Conservation (phyloP, 1,140 invertebrate genomes). For the Polyergus mexicanus region DNA sequence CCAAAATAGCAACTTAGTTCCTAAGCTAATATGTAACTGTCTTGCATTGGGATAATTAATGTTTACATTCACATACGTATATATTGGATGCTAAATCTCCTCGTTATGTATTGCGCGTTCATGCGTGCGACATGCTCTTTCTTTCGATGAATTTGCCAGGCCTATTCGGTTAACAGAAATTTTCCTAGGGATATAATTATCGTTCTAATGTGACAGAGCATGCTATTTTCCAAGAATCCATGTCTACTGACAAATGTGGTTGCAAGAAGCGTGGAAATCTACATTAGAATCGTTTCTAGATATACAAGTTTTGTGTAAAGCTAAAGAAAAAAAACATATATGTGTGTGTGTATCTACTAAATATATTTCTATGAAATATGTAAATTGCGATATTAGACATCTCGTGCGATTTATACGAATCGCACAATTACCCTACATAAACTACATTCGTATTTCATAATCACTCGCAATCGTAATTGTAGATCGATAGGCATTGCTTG, state of each 20-base stretch:
- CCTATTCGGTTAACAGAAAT: constrained; percentile 36
- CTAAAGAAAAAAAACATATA: background rate
- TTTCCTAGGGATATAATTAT: constrained; percentile 52
- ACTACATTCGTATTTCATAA: constrained; percentile 9
- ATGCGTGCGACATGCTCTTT: constrained; percentile 51
- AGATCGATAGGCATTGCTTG: constrained; percentile 51
- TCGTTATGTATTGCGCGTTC: constrained; percentile 47
- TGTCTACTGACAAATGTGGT: constrained; percentile 39
- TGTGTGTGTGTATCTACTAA: background rate
- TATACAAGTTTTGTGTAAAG: background rate
- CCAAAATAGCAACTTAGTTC: constrained; percentile 73
- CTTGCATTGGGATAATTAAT: constrained; percentile 64
- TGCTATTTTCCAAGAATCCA: constrained; percentile 45
- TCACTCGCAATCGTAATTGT: constrained; percentile 49
- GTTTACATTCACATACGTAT: constrained; percentile 51
- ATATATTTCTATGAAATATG: constrained; percentile 31
- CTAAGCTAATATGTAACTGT: constrained; percentile 70
- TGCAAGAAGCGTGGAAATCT: constrained; percentile 39
- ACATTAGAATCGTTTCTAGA: constrained; percentile 54
- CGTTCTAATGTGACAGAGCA: constrained; percentile 20
- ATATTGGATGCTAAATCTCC: constrained; percentile 57
- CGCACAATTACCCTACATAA: background rate
- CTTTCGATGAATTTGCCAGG: constrained; percentile 56
- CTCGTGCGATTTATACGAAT: constrained; percentile 21
- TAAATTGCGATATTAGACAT: background rate